Evolutionary conservation across 2,113 vertebrate genomes (phyloP).

Genomic region (Tenebrosternarchus preto): DNA sequence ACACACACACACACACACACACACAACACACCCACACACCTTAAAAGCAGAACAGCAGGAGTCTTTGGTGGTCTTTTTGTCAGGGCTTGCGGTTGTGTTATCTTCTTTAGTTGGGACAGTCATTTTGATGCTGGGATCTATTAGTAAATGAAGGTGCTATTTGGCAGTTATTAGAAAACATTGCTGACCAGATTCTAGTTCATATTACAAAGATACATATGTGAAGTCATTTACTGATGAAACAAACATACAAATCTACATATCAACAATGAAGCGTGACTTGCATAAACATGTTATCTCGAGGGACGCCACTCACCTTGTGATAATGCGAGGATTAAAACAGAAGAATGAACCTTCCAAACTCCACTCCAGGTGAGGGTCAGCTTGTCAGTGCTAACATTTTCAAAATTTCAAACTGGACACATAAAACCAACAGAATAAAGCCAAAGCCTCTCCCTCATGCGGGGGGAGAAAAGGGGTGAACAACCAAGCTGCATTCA

Average conservation of each 20-base stretch:
- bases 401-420: not conserved
- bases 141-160: not conserved
- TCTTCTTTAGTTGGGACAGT: constrained; percentile 48
- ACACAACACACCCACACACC: constrained; percentile 39
- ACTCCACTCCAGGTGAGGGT: not conserved
- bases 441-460: not conserved
- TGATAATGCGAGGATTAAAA: constrained; percentile 7
- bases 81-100: constrained; percentile 40
- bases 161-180: not conserved
- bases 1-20: constrained; percentile 32
- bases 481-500: not conserved
- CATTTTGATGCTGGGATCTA: constrained; percentile 48
- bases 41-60: constrained; percentile 67
- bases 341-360: not conserved
- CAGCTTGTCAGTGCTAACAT: not conserved
- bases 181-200: not conserved
- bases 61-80: constrained; percentile 38
- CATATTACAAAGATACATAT: not conserved
- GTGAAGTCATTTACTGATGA: not conserved
- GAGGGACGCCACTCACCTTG: not conserved
- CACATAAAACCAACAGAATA: not conserved
- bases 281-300: not conserved
- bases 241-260: not conserved
- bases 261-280: not conserved
- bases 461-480: not conserved